A percentile compares a stretch with the other conserved stretches of the same genome.
Evolutionary conservation across 2,888 invertebrate genomes (phyloP).

Genomic region (Microplitis manilae): DNA sequence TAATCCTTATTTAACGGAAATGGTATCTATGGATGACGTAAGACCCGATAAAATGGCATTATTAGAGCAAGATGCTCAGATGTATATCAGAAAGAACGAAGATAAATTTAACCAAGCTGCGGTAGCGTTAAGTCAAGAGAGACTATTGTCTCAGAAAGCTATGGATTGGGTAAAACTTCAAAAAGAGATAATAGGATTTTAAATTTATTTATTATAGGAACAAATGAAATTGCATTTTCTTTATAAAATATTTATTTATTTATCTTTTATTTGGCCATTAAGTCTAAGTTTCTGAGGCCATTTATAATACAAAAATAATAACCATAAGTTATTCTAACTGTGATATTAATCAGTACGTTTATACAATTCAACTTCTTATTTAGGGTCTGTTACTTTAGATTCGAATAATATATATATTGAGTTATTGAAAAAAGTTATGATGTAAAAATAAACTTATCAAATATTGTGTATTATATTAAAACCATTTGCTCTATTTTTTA

Average conservation of each 20-base stretch:
- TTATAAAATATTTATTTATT: neutral
- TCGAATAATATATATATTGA: neutral
- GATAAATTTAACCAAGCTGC: slow-evolving; percentile 81
- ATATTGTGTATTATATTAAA: too few relatives aligned
- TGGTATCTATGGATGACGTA: slow-evolving; percentile 86
- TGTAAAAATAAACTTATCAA: too few relatives aligned
- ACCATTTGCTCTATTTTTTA: too few relatives aligned
- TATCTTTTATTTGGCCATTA: neutral
- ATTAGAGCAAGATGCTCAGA: slow-evolving; percentile 82
- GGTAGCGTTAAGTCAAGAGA: slow-evolving; percentile 70
- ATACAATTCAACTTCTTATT: neutral
- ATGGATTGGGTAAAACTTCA: slow-evolving; percentile 72
- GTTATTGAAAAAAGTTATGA: too few relatives aligned
- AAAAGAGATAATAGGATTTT: slow-evolving; percentile 65
- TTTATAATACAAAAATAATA: neutral
- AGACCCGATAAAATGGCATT: slow-evolving; percentile 80
- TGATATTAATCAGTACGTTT: slow-evolving; percentile 22
- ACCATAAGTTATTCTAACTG: slow-evolving; percentile 19
- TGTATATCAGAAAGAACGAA: slow-evolving; percentile 87
- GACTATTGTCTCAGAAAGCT: slow-evolving; percentile 69
- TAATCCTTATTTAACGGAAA: slow-evolving; percentile 89
- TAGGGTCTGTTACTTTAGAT: neutral
- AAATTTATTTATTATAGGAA: slow-evolving; percentile 37
- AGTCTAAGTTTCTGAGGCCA: neutral
- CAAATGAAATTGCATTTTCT: neutral